Evolutionary conservation across 1,140 invertebrate species (phyloP).

Genomic region (Drosophila arizonae): DNA sequence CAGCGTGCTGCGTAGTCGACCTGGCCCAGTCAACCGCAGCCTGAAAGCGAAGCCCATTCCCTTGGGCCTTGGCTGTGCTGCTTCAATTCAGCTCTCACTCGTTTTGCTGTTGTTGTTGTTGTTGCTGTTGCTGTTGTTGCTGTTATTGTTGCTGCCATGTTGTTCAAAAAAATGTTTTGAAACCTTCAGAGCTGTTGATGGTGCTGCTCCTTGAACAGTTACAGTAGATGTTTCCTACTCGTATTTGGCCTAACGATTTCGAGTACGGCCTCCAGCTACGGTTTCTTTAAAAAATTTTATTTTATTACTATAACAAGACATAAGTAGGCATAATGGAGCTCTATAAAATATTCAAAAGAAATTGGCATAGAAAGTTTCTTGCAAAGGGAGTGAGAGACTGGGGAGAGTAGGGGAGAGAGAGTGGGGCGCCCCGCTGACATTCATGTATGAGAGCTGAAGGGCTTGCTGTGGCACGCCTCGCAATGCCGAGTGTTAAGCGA

Average conservation of each 20-base stretch:
- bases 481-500: conserved; percentile 56
- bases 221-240: conserved; percentile 45
- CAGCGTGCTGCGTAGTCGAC: conserved; percentile 2
- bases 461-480: neutral
- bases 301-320: conserved; percentile 82
- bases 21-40: conserved; percentile 14
- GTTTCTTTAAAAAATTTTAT: conserved; percentile 77
- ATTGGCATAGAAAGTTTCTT: conserved; percentile 72
- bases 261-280: conserved; percentile 10
- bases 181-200: conserved; percentile 31
- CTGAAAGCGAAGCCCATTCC: neutral
- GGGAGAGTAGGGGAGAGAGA: neutral
- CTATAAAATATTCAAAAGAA: conserved; percentile 82
- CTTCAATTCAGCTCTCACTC: conserved; percentile 36
- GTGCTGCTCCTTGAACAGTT: conserved; percentile 28
- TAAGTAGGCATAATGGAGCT: conserved; percentile 81
- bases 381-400: neutral
- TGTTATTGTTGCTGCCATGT: conserved; percentile 39
- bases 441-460: conserved; percentile 26
- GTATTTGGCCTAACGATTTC: conserved; percentile 66
- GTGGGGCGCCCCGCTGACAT: conserved; percentile 6
- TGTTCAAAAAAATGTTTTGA: conserved; percentile 51
- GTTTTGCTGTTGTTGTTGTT: conserved; percentile 15
- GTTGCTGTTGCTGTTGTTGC: conserved; percentile 23
- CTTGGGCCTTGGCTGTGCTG: conserved; percentile 12